phyloP scores from a whole-genome alignment of 2,113 vertebrate genomes.

The Sebastes schlegelii region DNA sequence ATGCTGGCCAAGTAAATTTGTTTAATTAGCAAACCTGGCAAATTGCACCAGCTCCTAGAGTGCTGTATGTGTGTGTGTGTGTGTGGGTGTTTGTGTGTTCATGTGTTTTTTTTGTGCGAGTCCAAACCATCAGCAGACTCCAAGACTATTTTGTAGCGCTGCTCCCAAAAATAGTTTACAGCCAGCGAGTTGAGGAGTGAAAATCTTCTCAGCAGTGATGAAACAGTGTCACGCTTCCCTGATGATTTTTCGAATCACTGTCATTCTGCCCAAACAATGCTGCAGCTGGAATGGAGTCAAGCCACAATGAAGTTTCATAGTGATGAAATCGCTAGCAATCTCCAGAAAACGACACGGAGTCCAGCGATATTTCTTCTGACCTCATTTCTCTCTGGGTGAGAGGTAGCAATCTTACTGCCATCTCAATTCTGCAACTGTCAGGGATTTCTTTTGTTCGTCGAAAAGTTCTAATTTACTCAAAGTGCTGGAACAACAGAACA shows the following conservation, averaged over 20 bases:
- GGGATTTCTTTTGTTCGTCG: neutral
- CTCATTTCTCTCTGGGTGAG: slow-evolving; percentile 40
- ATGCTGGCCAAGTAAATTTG: slow-evolving; percentile 77
- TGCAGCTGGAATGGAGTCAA: slow-evolving; percentile 63
- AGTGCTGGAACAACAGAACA: neutral
- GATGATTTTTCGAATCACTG: slow-evolving; percentile 66
- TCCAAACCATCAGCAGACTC: slow-evolving; percentile 67
- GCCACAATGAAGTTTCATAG: slow-evolving; percentile 48
- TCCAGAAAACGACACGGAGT: slow-evolving; percentile 53
- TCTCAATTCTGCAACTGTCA: neutral
- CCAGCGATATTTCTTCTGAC: slow-evolving; percentile 48
- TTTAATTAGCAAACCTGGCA: slow-evolving; percentile 82
- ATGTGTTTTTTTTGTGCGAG: slow-evolving; percentile 46
- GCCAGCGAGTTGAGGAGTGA: slow-evolving; percentile 59
- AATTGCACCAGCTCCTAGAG: slow-evolving; percentile 66
- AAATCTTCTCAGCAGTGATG: slow-evolving; percentile 70
- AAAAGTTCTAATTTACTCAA: neutral
- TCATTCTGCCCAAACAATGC: slow-evolving; percentile 72
- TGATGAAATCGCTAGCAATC: slow-evolving; percentile 78
- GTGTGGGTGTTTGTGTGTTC: neutral
- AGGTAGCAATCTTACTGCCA: slow-evolving; percentile 9
- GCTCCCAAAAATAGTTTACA: slow-evolving; percentile 67
- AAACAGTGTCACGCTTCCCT: slow-evolving; percentile 68
- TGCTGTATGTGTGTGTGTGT: slow-evolving; percentile 41
- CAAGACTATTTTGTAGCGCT: slow-evolving; percentile 59